phyloP scores from a whole-genome alignment of 2,888 invertebrate species.

The Eurois occulta region DNA sequence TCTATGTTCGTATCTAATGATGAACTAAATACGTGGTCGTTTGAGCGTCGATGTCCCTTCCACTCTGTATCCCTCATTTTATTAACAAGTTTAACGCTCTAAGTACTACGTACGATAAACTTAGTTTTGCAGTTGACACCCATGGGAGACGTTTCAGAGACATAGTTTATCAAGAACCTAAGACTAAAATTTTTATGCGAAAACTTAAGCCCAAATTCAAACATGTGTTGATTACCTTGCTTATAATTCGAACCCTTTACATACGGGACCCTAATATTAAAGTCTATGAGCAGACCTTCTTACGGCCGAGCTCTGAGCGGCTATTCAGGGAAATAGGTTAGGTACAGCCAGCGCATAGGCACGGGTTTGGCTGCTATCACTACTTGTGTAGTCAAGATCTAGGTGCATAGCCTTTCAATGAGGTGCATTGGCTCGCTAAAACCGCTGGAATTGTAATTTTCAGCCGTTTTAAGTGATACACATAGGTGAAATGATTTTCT shows the following conservation, averaged over 20 bases:
- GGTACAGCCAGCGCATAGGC: conserved; percentile 29
- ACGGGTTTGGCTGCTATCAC: conserved; percentile 20
- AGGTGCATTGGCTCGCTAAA: background rate
- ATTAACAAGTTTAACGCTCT: background rate
- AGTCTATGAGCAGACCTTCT: conserved; percentile 13
- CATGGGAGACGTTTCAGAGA: background rate
- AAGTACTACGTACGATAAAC: too few relatives aligned
- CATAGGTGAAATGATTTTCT: background rate
- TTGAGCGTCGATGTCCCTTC: too few relatives aligned
- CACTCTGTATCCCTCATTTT: too few relatives aligned
- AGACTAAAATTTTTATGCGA: background rate
- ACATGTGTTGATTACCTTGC: background rate
- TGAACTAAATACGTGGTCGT: too few relatives aligned
- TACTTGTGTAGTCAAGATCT: conserved; percentile 16
- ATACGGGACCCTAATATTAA: conserved; percentile 1
- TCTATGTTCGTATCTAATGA: too few relatives aligned
- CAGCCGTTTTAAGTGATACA: background rate
- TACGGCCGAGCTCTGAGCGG: conserved; percentile 15
- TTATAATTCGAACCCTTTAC: background rate
- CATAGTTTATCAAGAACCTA: background rate
- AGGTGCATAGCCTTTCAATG: background rate
- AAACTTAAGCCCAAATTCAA: background rate
- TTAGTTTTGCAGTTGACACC: background rate
- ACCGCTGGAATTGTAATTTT: background rate
- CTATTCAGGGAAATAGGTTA: conserved; percentile 60